phyloP scores from a whole-genome alignment of 2,797 vertebrate species.

The Limnodromus scolopaceus region DNA sequence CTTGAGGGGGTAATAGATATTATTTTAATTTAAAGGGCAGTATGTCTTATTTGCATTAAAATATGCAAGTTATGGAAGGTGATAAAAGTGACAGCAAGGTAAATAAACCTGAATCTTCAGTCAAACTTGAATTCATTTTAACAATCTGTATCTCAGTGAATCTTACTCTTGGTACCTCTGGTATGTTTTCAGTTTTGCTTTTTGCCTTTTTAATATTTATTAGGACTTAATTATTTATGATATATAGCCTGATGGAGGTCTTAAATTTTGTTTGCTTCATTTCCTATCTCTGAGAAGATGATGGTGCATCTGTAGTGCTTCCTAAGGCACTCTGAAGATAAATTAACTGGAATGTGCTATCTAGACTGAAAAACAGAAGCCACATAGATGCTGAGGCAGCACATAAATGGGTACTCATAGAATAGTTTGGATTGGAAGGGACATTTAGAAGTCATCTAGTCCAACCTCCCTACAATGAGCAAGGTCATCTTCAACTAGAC shows the following conservation, averaged over 20 bases:
- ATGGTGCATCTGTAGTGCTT: background rate
- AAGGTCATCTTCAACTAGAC: background rate
- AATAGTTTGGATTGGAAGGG: background rate
- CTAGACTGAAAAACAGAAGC: background rate
- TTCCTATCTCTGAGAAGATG: background rate
- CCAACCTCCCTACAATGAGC: background rate
- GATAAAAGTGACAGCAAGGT: background rate
- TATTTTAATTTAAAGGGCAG: background rate
- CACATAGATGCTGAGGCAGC: background rate
- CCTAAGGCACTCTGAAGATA: background rate
- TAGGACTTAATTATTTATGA: background rate
- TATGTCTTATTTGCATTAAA: background rate
- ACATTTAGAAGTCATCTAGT: background rate
- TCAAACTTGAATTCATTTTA: background rate
- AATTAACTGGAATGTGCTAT: background rate
- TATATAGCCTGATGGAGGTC: background rate
- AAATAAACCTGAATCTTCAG: background rate
- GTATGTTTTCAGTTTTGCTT: background rate
- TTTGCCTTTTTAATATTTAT: background rate
- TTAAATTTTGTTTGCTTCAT: background rate
- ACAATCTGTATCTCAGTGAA: background rate
- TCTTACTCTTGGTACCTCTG: background rate
- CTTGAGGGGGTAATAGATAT: background rate
- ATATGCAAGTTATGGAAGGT: background rate
- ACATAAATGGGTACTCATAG: accelerated